phyloP scores from a whole-genome alignment of 2,113 vertebrate genomes.

The Poicephalus gulielmi region DNA sequence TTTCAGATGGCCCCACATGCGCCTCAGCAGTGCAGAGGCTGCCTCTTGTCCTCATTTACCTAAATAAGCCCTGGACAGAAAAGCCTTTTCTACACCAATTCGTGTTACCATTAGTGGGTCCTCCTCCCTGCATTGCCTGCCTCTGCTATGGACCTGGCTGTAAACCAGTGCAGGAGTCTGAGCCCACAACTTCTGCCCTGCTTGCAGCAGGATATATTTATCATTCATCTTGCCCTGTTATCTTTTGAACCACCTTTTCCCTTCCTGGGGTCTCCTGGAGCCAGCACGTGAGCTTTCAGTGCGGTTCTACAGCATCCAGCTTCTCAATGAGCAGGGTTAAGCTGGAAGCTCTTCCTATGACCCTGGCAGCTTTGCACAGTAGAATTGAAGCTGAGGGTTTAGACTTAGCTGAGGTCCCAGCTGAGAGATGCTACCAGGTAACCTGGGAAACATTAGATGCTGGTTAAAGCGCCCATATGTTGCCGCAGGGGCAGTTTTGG shows the following conservation, averaged over 20 bases:
- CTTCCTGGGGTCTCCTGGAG: neutral
- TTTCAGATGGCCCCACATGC: neutral
- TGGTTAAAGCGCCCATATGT: accelerated
- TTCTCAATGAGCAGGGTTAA: accelerated
- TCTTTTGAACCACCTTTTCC: neutral
- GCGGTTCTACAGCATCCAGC: neutral
- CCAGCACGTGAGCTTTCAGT: accelerated
- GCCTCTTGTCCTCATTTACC: neutral
- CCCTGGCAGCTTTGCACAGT: accelerated
- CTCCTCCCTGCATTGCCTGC: neutral
- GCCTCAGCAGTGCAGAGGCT: neutral
- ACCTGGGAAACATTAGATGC: neutral
- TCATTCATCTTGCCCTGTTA: neutral
- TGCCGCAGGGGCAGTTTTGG: neutral
- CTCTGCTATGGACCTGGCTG: neutral
- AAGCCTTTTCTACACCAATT: neutral
- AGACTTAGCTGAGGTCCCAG: neutral
- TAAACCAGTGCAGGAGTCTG: neutral
- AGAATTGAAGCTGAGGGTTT: neutral
- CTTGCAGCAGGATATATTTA: neutral
- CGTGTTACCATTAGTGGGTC: neutral
- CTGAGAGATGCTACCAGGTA: neutral
- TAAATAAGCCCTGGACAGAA: neutral
- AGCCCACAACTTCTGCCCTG: neutral
- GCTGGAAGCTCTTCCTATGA: neutral